Evolutionary conservation across 2,113 vertebrate species (phyloP), one percentile per base, ranked within the genome.

Genomic region (Sinosuthora webbiana): DNA sequence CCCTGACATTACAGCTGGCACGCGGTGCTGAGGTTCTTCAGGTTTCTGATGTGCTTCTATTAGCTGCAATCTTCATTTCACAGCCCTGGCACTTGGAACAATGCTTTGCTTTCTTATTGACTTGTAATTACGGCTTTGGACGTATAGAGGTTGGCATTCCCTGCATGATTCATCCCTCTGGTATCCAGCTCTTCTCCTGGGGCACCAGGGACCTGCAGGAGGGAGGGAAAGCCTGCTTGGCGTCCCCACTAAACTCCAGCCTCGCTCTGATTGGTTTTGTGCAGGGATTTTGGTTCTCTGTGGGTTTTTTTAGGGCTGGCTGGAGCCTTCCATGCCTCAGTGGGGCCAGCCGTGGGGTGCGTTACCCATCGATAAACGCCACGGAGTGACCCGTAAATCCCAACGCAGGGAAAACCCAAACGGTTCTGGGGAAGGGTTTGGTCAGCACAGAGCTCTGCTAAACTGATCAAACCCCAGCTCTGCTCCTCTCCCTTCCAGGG

Each of bases 171-270:
- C 84, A 97, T 95, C 65, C 30, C 89, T 94, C 73, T 96, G 96
- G 94, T 95, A 96, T 96, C 92, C 85, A 63, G 33, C 59, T 95
- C 92, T 96, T 92, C 94, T 94, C 90, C 81, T 57, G 83, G 87
- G 93, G 79, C 87, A 74, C 70, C 31, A 18, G 73, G 39, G 84
- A 85, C 79, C 71, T 93, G 84, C 13, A 45, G 62, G 71, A 86
- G 88, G 83, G 67, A 87, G 52, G 35, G 49, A 19, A 35, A 77
- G 59, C 60, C 91, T 83, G 23, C 74, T 59, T 95, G 92, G 65
- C 93, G 82, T 57, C 80, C 47, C 33, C 52, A 8, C 63, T 41
- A 0, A 63, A 74, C 86, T 83, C 85, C 82, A 90, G 31, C 56
- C 47, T 67, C 35, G 3, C 55, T 92, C 63, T 63, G 41, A 16